Evolutionary conservation across 1,140 invertebrate species (phyloP).

Genomic region (Dendroctonus ponderosae): DNA sequence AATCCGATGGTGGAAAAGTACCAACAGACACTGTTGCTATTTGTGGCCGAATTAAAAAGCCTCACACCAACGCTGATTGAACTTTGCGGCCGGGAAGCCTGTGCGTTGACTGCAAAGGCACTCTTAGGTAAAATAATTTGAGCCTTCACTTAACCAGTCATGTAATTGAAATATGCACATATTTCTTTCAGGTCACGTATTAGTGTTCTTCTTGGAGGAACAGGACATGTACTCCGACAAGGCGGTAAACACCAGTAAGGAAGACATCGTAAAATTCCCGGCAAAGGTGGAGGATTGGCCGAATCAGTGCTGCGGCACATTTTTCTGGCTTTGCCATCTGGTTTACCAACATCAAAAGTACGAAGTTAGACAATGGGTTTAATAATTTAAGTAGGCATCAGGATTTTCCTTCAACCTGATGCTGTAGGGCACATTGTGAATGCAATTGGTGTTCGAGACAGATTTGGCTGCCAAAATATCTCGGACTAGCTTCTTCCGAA

Average conservation of each 20-base stretch:
- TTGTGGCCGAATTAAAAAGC: neutral
- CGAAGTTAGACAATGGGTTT: neutral
- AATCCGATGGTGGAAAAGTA: constrained; percentile 1
- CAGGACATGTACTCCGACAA: neutral
- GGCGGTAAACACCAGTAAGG: neutral
- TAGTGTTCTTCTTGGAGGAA: neutral
- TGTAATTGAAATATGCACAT: neutral
- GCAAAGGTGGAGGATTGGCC: neutral
- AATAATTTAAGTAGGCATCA: constrained; percentile 4
- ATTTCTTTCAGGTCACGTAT: neutral
- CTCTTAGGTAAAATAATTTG: too few species aligned
- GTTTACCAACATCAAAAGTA: constrained; percentile 10
- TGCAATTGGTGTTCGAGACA: constrained; percentile 55
- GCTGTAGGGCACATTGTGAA: constrained; percentile 63
- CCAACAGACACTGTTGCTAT: neutral
- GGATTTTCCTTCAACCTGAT: constrained; percentile 53
- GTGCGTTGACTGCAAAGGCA: neutral
- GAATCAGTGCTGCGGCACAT: neutral
- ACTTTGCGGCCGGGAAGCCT: neutral
- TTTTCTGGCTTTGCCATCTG: constrained; percentile 17
- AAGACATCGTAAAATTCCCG: neutral
- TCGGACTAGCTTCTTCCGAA: constrained; percentile 54
- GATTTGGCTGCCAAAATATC: constrained; percentile 53
- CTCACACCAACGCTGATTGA: neutral
- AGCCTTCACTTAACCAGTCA: too few species aligned